Conservation (phyloP, 2,888 invertebrate genomes). For the Dermolepida albohirtum region DNA sequence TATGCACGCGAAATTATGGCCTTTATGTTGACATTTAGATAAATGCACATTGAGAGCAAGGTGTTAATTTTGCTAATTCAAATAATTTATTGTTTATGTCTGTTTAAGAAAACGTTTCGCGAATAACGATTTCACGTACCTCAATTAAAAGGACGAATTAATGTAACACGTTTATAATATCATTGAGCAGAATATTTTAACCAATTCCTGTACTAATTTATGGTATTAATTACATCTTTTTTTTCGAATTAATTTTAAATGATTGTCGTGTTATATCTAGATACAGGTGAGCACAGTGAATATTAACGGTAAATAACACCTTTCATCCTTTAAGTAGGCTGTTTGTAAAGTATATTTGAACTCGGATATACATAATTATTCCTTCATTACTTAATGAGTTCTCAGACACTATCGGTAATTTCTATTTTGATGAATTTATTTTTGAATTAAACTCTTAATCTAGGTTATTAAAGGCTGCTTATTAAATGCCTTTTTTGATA, state of each 20-base stretch:
- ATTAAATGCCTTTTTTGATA: no score
- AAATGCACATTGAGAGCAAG: conserved; percentile 27
- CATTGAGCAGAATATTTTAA: conserved; percentile 17
- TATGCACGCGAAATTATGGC: no score
- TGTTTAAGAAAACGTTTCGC: conserved; percentile 20
- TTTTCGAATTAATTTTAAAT: conserved; percentile 13
- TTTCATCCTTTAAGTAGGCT: background rate
- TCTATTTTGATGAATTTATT: no score
- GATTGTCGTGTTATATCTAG: conserved; percentile 8
- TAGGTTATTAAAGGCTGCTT: no score
- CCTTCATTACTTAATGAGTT: no score
- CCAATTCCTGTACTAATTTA: background rate
- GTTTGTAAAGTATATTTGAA: no score
- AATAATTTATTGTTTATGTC: conserved; percentile 35
- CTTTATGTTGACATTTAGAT: background rate
- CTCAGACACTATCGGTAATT: no score
- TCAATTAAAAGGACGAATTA: conserved; percentile 29
- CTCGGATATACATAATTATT: no score
- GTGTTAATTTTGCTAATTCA: conserved; percentile 42
- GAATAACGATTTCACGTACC: conserved; percentile 19
- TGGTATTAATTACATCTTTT: conserved; percentile 4
- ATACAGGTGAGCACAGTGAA: conserved; percentile 3
- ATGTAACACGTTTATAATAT: conserved; percentile 18
- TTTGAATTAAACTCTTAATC: no score
- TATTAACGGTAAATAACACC: conserved; percentile 14